These are phyloP conservation scores for Caranx melampygus DNA, from an alignment of 2,113 vertebrate genomes.

Conservation along the genomic window DNA sequence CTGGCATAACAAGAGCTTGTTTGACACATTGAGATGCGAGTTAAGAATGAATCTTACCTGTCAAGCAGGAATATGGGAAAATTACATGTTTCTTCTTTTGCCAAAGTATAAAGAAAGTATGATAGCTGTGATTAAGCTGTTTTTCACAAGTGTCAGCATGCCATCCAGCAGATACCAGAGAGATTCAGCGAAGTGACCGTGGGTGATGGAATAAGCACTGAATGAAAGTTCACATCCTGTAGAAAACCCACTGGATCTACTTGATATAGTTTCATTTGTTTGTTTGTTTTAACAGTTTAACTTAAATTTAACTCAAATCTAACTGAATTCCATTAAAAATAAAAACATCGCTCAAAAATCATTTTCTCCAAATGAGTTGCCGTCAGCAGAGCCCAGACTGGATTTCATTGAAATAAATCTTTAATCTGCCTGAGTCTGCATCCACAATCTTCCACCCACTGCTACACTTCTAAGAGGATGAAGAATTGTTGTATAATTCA, in stretches of 20 bases:
- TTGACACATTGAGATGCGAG: constrained; percentile 42
- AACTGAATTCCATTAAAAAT: no score
- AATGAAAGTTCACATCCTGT: neutral
- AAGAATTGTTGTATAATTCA: constrained; percentile 27
- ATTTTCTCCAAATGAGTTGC: constrained; percentile 13
- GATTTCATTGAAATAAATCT: constrained; percentile 53
- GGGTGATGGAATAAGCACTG: neutral
- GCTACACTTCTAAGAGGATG: constrained; percentile 6
- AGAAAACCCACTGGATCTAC: neutral
- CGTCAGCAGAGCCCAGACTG: neutral
- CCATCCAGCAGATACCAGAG: neutral
- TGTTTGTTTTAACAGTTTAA: constrained; percentile 2
- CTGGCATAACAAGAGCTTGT: constrained; percentile 29
- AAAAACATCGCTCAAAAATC: constrained; percentile 18
- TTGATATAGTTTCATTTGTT: neutral
- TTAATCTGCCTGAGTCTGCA: constrained; percentile 20
- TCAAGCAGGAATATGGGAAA: constrained; percentile 9
- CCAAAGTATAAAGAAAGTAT: constrained; percentile 12
- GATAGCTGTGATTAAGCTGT: constrained; percentile 21
- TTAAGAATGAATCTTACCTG: neutral
- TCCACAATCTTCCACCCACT: constrained; percentile 11
- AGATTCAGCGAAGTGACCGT: constrained; percentile 13
- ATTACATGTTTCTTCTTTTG: neutral
- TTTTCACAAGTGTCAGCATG: constrained; percentile 5
- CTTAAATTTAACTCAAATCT: neutral